Percentiles rank a stretch among this genome's conserved stretches.
Conservation (phyloP, 2,113 vertebrate species). For the Phaethon lepturus region DNA sequence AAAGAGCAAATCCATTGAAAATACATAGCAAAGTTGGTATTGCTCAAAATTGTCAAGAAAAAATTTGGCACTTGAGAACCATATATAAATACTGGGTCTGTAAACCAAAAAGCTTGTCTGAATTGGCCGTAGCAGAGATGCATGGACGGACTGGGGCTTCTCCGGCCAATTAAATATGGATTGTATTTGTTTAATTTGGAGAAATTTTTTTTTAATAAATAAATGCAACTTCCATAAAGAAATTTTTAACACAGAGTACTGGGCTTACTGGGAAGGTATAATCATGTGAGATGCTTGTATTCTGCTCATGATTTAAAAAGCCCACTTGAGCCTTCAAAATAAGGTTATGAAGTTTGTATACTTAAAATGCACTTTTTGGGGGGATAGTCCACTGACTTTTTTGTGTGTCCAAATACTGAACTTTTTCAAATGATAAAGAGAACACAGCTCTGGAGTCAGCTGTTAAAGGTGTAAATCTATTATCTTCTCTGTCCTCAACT, state of each 20-base stretch:
- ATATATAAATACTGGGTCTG: background rate
- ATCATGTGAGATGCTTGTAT: background rate
- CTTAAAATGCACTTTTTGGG: background rate
- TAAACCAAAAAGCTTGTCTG: background rate
- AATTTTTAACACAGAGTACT: background rate
- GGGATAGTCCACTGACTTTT: background rate
- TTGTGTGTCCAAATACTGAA: rapidly evolving
- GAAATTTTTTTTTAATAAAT: background rate
- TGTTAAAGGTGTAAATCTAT: background rate
- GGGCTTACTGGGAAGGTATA: background rate
- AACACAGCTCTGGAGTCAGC: background rate
- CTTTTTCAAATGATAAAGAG: background rate
- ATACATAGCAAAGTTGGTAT: background rate
- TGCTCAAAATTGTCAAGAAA: background rate
- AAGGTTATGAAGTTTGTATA: background rate
- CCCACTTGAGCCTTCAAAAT: background rate
- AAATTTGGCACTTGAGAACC: background rate
- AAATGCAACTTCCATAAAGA: background rate
- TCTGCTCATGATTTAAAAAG: background rate
- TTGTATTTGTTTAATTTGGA: background rate
- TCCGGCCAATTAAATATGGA: background rate
- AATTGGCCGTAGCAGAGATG: background rate
- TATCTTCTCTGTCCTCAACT: background rate
- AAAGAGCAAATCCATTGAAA: background rate
- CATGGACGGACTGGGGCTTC: background rate